phyloP scores from a whole-genome alignment of 2,113 vertebrate species.

The Leptocoma aspasia region DNA sequence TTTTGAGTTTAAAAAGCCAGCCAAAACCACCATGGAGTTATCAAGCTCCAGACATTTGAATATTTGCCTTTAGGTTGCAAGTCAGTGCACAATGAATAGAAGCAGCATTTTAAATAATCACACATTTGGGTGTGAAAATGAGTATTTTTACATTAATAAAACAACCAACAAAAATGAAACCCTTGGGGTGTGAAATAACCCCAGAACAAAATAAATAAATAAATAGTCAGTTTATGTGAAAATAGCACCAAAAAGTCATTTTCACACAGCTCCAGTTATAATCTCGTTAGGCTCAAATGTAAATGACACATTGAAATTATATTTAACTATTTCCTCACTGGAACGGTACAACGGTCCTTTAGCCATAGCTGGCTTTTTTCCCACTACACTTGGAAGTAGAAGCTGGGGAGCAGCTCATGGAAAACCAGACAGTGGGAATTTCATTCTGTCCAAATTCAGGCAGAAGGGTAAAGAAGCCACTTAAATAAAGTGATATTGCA shows the following conservation, averaged over 20 bases:
- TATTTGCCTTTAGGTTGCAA: constrained; percentile 51
- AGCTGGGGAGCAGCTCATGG: not conserved
- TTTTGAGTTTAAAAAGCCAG: not conserved
- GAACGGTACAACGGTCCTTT: not conserved
- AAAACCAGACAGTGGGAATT: not conserved
- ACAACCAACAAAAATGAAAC: constrained; percentile 56
- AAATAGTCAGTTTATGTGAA: constrained; percentile 57
- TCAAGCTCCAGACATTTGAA: constrained; percentile 46
- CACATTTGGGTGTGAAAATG: constrained; percentile 62
- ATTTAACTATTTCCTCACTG: constrained; percentile 43
- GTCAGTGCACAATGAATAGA: constrained; percentile 48
- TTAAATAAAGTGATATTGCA: constrained; percentile 12
- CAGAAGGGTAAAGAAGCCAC: not conserved
- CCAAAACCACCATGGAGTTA: not conserved
- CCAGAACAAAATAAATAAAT: constrained; percentile 60
- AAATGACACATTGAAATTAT: constrained; percentile 45
- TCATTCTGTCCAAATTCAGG: not conserved
- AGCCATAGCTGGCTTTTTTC: not conserved
- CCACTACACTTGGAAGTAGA: not conserved
- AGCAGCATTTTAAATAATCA: constrained; percentile 61
- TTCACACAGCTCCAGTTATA: constrained; percentile 55
- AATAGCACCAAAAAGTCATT: constrained; percentile 62
- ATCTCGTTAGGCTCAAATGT: constrained; percentile 50
- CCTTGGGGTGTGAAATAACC: constrained; percentile 63
- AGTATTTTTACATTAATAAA: constrained; percentile 68